Conservation (phyloP, 2,113 vertebrate species). For the Atherinomorus stipes region DNA sequence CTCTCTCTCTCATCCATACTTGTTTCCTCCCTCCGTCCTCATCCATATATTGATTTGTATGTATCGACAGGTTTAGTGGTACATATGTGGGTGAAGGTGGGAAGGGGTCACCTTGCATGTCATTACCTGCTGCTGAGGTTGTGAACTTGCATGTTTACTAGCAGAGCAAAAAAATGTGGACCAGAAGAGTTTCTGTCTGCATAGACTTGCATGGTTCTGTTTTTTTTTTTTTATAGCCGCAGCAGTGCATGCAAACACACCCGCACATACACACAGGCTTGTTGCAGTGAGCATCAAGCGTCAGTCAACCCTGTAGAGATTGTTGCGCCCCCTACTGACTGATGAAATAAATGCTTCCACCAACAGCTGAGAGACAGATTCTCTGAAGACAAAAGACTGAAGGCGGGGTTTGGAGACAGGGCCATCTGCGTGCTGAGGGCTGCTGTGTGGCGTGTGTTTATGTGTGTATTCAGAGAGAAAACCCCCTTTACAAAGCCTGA, state of each 20-base stretch:
- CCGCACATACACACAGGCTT: conserved; percentile 3
- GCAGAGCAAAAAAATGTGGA: neutral
- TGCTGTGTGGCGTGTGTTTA: conserved; percentile 28
- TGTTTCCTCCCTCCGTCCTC: conserved; percentile 1
- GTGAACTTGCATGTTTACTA: neutral
- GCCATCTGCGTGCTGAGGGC: conserved; percentile 75
- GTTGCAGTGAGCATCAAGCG: conserved; percentile 39
- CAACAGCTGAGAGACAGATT: conserved; percentile 73
- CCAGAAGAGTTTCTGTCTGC: neutral
- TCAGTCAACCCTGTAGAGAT: conserved; percentile 48
- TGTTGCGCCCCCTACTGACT: conserved; percentile 62
- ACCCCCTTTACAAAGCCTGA: conserved; percentile 37
- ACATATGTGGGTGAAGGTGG: conserved; percentile 14
- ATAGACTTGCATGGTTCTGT: neutral
- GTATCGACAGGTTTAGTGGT: neutral
- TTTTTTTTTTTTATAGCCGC: conserved; percentile 5
- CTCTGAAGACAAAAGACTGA: conserved; percentile 82
- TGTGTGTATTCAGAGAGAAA: conserved; percentile 12
- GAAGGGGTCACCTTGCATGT: conserved; percentile 23
- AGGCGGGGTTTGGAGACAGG: conserved; percentile 77
- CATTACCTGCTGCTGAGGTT: conserved; percentile 10
- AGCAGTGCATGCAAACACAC: neutral
- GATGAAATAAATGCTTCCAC: conserved; percentile 57
- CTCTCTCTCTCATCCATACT: conserved; percentile 24
- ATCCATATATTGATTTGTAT: neutral